Evolutionary conservation across 2,888 invertebrate genomes (phyloP), one percentile per base, ranked within the genome.

Genomic region (Ochropleura leucogaster): DNA sequence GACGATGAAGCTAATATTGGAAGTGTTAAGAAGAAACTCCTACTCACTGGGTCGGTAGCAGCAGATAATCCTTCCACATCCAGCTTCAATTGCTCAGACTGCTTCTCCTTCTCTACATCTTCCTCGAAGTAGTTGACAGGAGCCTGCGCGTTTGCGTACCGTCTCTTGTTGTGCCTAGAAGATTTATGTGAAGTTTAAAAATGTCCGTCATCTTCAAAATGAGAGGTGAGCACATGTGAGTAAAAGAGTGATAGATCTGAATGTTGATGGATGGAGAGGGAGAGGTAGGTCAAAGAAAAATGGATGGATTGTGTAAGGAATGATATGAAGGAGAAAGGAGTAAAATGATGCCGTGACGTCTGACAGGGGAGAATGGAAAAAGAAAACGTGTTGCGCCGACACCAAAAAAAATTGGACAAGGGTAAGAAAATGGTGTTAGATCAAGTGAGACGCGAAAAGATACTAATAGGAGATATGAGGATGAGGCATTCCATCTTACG

Each of bases 1-100:
- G 30, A 30, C 30, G 30, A 30, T 30, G 30, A 30, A 30, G 30
- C 30, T 30, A 30, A 30, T 30, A 30, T 30, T n/a, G n/a, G n/a
- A 30, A 30, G 30, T 30, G 30, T 30, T 30, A 30, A 30, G 30
- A 66, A 62, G 64, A 8, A 47, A 44, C 30, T 20, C 16, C 40
- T 0, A 55, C 67, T 84, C 80, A 93, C 94, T 88, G 91, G 93
- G 12, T 93, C 93, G 55, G 89, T 90, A 0, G 78, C 46, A 0
- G 46, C 3, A 0, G 76, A 4, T 0, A 51, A 7, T 2, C 94
- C 93, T 1, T 93, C 93, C 0, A 88, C 8, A 0, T 94, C 93
- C 0, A 87, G 72, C 0, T 88, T 79, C 0, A 90, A 90, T 0
- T 82, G 81, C 4, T 90, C 89, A 0, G 42, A 1, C 4, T n/a